Evolutionary conservation across 35 echinoderm and acorn worm genomes (phyloP), one percentile per base, ranked within the genome.

Genomic region (Amphiura filiformis): DNA sequence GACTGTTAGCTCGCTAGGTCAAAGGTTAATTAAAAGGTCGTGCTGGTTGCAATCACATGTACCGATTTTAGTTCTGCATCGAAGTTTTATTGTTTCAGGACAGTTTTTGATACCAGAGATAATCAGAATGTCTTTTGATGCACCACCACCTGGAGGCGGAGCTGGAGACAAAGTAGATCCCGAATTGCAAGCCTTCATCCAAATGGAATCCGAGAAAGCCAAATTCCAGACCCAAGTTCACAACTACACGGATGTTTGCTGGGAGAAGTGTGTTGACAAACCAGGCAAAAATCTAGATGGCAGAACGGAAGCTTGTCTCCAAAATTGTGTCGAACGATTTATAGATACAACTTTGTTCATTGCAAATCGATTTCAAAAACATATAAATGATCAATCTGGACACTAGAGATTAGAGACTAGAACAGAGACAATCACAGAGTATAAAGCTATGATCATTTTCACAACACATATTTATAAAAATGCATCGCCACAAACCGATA

Each of bases 261-360:
- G 92, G 92, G 96, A 99, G 79, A 92, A 92, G 75, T 99, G 96
- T 37, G 93, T 99, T 26, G 93, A 94, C 32, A 94, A 94, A 81
- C 90, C 90, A 18, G 88, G 96, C 18, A 86, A 89, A 39, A 99
- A 99, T 57, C 82, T 99, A 35, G 96, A 99, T 75, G 76, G 86
- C 32, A 87, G 83, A 57, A 99, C 96, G 13, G 93, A 99, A 77
- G 88, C 83, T 0, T 99, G 96, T 77, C 87, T 99, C 1, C 64
- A 42, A 12, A 99, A 99, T 42, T 99, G 96, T 86, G 96, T 99
- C 26, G 96, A 89, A 83, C 89, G 96, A 31, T 99, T 99, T 81
- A 99, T 99, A n/a, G 96, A 99, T 82, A 91, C 93, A 14, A 92
- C 93, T 41, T 79, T 94, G 52, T 86, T 83, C 0, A 94, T 99